A percentile compares a stretch with the other conserved stretches of the same genome.
These are phyloP conservation scores for Parasteatoda lunata DNA, from an alignment of 2,888 invertebrate genomes.

Conservation along the genomic window DNA sequence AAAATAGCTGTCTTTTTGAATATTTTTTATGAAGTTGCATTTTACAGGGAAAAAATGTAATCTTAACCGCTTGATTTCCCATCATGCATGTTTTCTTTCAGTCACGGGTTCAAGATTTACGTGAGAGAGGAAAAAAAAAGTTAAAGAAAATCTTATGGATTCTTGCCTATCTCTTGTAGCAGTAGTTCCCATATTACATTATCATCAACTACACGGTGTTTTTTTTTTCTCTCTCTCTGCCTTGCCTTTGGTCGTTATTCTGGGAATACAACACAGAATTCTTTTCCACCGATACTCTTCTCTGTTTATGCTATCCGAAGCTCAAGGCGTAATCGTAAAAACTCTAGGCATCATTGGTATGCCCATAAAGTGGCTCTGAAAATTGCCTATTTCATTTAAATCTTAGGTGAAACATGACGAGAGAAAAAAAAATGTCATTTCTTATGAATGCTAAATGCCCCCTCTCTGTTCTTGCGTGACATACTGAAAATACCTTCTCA, in stretches of 20 bases:
- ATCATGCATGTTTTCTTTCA: constrained; percentile 12
- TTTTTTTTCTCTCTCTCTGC: constrained; percentile 6
- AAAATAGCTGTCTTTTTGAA: neutral
- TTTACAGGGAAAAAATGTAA: neutral
- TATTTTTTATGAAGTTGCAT: neutral
- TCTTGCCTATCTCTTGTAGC: constrained; percentile 22
- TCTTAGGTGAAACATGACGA: neutral
- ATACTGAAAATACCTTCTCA: neutral
- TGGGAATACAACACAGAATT: neutral
- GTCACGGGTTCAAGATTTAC: constrained; percentile 28
- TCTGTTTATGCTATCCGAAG: neutral
- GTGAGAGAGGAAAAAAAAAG: constrained; percentile 23
- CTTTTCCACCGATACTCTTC: neutral
- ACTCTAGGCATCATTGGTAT: constrained; percentile 3
- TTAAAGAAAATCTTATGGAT: constrained; percentile 10
- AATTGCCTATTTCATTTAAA: neutral
- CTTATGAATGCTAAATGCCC: neutral
- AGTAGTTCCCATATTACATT: constrained; percentile 35
- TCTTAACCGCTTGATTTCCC: constrained; percentile 36
- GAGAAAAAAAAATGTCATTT: neutral
- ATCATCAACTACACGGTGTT: constrained; percentile 12
- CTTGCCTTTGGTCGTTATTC: neutral
- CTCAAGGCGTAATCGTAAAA: constrained; percentile 1
- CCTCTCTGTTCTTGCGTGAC: neutral
- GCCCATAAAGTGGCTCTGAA: neutral